A percentile compares a stretch with the other conserved stretches of the same genome.
These are phyloP conservation scores for Octopus bimaculoides DNA, from an alignment of 1,140 invertebrate genomes.

Conservation along the genomic window DNA sequence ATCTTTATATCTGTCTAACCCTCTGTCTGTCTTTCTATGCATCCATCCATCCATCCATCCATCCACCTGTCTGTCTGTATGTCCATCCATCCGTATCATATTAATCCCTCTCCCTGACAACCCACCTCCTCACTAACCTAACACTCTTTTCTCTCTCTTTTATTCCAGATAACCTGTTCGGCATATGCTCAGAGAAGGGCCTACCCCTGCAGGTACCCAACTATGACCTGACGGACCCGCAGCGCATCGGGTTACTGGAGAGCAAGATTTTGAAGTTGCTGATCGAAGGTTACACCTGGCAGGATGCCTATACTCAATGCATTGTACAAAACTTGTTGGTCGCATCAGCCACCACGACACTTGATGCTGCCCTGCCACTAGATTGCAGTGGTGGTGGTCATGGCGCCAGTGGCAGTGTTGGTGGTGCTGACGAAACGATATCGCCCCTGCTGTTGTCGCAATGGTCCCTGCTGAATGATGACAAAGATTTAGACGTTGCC, in stretches of 20 bases:
- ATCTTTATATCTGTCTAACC: no score
- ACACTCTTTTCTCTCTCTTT: constrained; percentile 2
- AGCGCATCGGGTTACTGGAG: constrained; percentile 27
- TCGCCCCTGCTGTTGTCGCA: neutral
- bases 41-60: no score
- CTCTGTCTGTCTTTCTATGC: no score
- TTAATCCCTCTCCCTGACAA: no score
- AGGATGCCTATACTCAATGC: constrained; percentile 43
- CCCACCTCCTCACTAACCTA: no score
- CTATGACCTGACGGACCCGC: neutral
- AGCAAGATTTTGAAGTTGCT: constrained; percentile 29
- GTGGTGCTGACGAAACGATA: neutral
- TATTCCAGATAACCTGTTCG: constrained; percentile 40
- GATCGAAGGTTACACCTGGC: constrained; percentile 36
- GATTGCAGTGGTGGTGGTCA: neutral
- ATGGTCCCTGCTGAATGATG: neutral
- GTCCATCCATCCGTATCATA: no score
- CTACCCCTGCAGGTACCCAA: neutral
- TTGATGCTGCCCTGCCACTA: neutral
- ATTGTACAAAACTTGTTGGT: constrained; percentile 39
- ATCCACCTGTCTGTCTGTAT: no score
- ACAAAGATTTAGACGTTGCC: neutral
- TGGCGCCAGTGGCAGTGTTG: neutral
- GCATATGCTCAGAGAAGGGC: constrained; percentile 25
- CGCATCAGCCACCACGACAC: constrained; percentile 18